Evolutionary conservation across 2,797 vertebrate species (phyloP).

Genomic region (Crocodylus rhombifer): DNA sequence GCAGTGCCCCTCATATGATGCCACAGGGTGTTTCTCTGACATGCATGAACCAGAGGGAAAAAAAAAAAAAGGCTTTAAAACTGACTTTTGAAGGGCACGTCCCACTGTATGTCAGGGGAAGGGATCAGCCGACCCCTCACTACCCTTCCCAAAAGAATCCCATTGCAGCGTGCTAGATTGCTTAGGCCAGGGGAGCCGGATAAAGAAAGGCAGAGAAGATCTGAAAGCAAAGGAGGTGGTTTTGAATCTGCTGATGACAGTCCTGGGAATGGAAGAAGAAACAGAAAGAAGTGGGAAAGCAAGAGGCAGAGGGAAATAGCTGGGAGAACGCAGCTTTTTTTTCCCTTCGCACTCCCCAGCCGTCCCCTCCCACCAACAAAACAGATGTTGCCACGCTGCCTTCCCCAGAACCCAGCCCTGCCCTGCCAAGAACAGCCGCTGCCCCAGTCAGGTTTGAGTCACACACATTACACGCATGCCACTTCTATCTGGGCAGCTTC

Average conservation of each 20-base stretch:
- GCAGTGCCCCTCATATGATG: not conserved
- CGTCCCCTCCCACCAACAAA: not conserved
- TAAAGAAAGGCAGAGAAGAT: not conserved
- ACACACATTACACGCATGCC: conserved; percentile 33
- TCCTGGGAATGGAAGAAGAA: not conserved
- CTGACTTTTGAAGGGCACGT: not conserved
- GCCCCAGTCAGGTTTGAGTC: conserved; percentile 51
- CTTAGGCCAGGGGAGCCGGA: not conserved
- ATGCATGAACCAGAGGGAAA: no score
- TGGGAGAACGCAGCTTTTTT: not conserved
- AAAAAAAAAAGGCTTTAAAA: not conserved
- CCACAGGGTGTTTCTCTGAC: not conserved
- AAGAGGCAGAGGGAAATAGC: not conserved
- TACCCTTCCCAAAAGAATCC: no score
- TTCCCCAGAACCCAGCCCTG: not conserved
- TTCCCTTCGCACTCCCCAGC: not conserved
- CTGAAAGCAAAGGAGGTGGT: not conserved
- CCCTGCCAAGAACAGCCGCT: conserved; percentile 26
- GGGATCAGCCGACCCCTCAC: accelerated
- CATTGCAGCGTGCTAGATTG: not conserved
- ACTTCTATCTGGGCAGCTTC: conserved; percentile 32
- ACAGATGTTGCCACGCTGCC: accelerated
- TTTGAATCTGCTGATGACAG: not conserved
- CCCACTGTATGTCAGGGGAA: not conserved
- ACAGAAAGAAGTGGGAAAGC: accelerated